phyloP scores from a whole-genome alignment of 53 echinoderm and acorn worm species.

The Crossaster papposus region DNA sequence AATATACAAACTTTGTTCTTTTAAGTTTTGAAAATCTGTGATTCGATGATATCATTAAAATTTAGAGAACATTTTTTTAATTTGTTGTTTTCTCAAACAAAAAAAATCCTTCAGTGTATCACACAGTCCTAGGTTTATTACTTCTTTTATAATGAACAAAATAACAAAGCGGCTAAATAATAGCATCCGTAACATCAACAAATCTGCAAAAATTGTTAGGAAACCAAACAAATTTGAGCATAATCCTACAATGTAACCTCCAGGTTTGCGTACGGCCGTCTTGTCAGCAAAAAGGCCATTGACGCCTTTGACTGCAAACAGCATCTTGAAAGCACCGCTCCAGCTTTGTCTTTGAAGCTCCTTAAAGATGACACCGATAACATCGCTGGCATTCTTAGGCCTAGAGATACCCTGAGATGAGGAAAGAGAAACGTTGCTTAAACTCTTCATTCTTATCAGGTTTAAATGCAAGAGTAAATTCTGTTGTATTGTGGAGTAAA shows the following conservation, averaged over 20 bases:
- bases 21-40: too few relatives aligned
- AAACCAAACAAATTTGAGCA: not conserved
- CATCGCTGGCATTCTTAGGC: slow-evolving; percentile 94
- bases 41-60: too few relatives aligned
- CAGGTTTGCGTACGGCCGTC: slow-evolving; percentile 81
- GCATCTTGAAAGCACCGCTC: slow-evolving; percentile 72
- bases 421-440: not conserved
- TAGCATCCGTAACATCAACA: not conserved
- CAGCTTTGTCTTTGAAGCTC: slow-evolving; percentile 82
- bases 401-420: slow-evolving; percentile 78
- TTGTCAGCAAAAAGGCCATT: slow-evolving; percentile 88
- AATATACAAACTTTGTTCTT: too few relatives aligned
- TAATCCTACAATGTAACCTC: slow-evolving; percentile 62
- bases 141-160: too few relatives aligned
- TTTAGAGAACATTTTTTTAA: too few relatives aligned
- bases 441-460: not conserved
- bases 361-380: slow-evolving; percentile 81
- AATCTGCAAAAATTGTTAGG: not conserved
- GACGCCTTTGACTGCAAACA: slow-evolving; percentile 81
- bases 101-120: too few relatives aligned
- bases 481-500: too few relatives aligned
- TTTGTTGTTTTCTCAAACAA: too few relatives aligned
- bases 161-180: too few relatives aligned
- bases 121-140: too few relatives aligned
- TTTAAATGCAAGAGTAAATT: not conserved